phyloP scores from a whole-genome alignment of 1,140 invertebrate species.

The Adelges cooleyi region DNA sequence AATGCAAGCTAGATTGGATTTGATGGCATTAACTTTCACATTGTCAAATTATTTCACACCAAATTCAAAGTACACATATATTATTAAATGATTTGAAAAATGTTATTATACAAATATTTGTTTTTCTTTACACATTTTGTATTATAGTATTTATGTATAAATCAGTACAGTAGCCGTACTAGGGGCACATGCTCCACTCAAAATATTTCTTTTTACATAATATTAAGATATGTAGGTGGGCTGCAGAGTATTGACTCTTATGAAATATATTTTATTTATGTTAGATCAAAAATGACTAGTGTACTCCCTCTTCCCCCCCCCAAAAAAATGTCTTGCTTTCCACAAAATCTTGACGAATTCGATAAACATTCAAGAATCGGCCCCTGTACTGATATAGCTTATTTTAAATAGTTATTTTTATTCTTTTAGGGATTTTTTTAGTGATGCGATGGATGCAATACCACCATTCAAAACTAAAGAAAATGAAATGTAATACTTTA shows the following conservation, averaged over 20 bases:
- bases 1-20: slow-evolving; percentile 54
- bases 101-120: too few species aligned
- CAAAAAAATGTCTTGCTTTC: too few species aligned
- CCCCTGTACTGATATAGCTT: too few species aligned
- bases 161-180: not conserved
- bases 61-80: slow-evolving; percentile 43
- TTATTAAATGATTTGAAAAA: slow-evolving; percentile 15
- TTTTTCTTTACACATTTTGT: not conserved
- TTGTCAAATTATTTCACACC: slow-evolving; percentile 43
- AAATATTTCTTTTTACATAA: not conserved
- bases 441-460: slow-evolving; percentile 49
- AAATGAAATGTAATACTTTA: slow-evolving; percentile 36
- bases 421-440: slow-evolving; percentile 44
- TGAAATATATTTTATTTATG: too few species aligned
- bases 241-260: too few species aligned
- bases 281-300: too few species aligned
- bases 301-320: too few species aligned
- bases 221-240: too few species aligned
- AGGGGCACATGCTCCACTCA: not conserved
- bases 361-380: too few species aligned
- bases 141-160: not conserved
- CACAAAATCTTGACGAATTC: too few species aligned
- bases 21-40: slow-evolving; percentile 46
- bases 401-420: too few species aligned
- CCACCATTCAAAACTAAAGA: slow-evolving; percentile 43